phyloP scores from a whole-genome alignment of 2,888 invertebrate species.

The Autographa gamma region DNA sequence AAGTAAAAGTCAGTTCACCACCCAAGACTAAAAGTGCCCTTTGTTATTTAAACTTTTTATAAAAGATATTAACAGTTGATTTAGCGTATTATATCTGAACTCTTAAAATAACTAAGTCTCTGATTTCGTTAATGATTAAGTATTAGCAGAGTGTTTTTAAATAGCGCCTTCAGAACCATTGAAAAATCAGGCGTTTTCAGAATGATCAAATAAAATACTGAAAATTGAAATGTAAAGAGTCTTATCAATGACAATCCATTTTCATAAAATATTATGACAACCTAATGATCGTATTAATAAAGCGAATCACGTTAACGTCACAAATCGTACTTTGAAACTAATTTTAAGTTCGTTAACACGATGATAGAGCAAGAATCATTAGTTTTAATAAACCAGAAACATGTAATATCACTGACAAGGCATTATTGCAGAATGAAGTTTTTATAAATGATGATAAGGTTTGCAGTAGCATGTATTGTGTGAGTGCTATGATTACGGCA shows the following conservation, averaged over 20 bases:
- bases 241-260: not conserved
- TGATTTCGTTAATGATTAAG: no score
- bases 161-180: no score
- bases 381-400: not conserved
- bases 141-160: no score
- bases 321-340: not conserved
- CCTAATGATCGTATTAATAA: not conserved
- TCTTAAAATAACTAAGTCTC: no score
- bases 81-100: no score
- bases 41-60: no score
- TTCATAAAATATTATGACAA: not conserved
- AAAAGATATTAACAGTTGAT: no score
- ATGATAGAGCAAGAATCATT: not conserved
- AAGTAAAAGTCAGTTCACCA: no score
- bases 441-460: not conserved
- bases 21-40: no score
- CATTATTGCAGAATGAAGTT: not conserved
- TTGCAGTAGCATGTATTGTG: not conserved
- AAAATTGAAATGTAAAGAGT: no score
- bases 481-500: not conserved
- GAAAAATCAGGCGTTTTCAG: no score
- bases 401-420: not conserved
- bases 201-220: no score
- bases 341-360: not conserved
- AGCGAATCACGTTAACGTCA: not conserved